Evolutionary conservation across 2,113 vertebrate species (phyloP).

Genomic region (Thryonomys swinderianus): DNA sequence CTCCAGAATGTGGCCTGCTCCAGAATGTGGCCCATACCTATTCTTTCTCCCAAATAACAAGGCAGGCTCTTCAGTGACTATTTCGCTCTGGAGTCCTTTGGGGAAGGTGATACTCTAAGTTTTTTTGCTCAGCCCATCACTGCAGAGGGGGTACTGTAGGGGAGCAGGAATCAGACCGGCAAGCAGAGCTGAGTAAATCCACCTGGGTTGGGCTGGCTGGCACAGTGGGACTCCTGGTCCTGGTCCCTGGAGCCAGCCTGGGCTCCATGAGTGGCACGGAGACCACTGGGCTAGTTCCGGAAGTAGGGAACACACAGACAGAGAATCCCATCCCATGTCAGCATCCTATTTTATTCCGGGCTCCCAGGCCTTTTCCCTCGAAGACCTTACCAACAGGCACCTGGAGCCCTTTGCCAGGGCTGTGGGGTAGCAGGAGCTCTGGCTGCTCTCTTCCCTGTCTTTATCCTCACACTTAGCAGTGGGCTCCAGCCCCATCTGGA

Average conservation of each 20-base stretch:
- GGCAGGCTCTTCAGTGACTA: neutral
- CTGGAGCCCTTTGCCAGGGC: neutral
- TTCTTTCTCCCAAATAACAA: constrained; percentile 25
- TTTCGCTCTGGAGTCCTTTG: neutral
- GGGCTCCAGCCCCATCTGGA: too few relatives aligned
- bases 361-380: neutral
- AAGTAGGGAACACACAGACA: neutral
- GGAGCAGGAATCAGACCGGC: neutral
- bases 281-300: neutral
- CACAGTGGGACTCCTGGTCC: neutral
- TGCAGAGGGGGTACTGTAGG: neutral
- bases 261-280: neutral
- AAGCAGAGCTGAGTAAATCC: neutral
- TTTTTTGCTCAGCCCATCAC: neutral
- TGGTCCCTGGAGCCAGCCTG: neutral
- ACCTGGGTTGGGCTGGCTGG: neutral
- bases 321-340: neutral
- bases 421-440: neutral
- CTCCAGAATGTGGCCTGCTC: neutral
- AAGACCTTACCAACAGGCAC: neutral
- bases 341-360: neutral
- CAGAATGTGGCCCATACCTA: neutral
- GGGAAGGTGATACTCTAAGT: neutral
- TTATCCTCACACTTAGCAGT: neutral
- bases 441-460: neutral